Evolutionary conservation across 2,888 invertebrate species (phyloP).

Genomic region (Diaperis boleti): DNA sequence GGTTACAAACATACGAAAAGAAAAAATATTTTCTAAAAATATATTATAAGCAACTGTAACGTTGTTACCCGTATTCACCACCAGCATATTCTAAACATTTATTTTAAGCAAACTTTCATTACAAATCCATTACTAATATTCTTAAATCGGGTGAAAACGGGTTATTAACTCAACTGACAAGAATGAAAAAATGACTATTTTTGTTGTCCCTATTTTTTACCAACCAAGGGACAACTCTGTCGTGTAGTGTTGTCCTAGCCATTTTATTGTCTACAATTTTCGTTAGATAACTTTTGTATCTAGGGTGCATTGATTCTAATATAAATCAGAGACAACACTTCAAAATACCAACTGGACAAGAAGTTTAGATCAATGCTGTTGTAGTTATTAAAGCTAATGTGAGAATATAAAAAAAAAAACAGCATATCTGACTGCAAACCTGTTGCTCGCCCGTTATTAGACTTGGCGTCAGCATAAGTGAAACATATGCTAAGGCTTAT

Average conservation of each 20-base stretch:
- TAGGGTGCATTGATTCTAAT: constrained; percentile 32
- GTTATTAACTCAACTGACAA: constrained; percentile 1
- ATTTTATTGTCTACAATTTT: constrained; percentile 37
- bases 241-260: constrained; percentile 35
- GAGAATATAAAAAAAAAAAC: too few species aligned
- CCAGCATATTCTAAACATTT: too few species aligned
- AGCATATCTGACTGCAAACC: too few species aligned
- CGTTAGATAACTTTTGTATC: constrained; percentile 28
- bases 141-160: too few species aligned
- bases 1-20: constrained; percentile 33
- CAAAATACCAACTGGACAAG: too few species aligned
- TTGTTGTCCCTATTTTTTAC: constrained; percentile 11
- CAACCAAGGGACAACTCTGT: constrained; percentile 26
- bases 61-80: too few species aligned
- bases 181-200: constrained; percentile 16
- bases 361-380: too few species aligned
- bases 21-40: constrained; percentile 26
- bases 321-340: constrained; percentile 31
- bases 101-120: too few species aligned
- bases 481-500: constrained; percentile 40
- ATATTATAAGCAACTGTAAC: too few species aligned
- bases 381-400: too few species aligned
- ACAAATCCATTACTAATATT: too few species aligned
- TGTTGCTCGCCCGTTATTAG: too few species aligned
- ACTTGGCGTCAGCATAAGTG: constrained; percentile 31